Conservation (phyloP, 2,797 vertebrate species). For the Spondyliosoma cantharus region DNA sequence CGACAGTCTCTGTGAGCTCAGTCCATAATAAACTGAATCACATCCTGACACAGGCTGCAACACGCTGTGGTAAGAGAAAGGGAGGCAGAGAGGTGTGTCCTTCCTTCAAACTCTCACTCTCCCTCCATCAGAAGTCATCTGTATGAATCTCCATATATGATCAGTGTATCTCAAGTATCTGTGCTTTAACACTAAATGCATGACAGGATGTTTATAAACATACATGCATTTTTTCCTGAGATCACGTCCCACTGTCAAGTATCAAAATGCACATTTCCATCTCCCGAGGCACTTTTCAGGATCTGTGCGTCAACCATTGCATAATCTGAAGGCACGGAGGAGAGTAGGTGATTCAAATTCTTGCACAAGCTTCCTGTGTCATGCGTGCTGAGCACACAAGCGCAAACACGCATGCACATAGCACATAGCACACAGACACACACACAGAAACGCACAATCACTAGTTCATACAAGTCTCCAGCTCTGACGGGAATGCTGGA, state of each 20-base stretch:
- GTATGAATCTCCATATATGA: background rate
- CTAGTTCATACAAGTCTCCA: constrained; percentile 55
- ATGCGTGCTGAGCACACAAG: constrained; percentile 17
- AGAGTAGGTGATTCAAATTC: constrained; percentile 35
- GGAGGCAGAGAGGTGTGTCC: constrained; percentile 60
- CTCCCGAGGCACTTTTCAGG: constrained; percentile 13
- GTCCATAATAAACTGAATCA: constrained; percentile 38
- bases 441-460: background rate
- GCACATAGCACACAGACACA: constrained; percentile 8
- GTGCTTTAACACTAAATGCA: background rate
- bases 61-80: constrained; percentile 51
- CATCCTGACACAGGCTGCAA: constrained; percentile 64
- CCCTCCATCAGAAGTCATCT: background rate
- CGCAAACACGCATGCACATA: constrained; percentile 4
- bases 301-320: constrained; percentile 16
- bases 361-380: constrained; percentile 44
- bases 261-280: constrained; percentile 6
- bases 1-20: constrained; percentile 4
- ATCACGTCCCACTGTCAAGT: background rate
- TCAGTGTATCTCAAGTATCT: background rate
- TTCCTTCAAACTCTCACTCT: background rate
- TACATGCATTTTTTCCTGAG: background rate
- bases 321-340: constrained; percentile 6
- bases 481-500: constrained; percentile 47
- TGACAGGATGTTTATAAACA: background rate